These are phyloP conservation scores for Cheiracanthium punctorium DNA, from an alignment of 2,888 invertebrate species.

Conservation along the genomic window DNA sequence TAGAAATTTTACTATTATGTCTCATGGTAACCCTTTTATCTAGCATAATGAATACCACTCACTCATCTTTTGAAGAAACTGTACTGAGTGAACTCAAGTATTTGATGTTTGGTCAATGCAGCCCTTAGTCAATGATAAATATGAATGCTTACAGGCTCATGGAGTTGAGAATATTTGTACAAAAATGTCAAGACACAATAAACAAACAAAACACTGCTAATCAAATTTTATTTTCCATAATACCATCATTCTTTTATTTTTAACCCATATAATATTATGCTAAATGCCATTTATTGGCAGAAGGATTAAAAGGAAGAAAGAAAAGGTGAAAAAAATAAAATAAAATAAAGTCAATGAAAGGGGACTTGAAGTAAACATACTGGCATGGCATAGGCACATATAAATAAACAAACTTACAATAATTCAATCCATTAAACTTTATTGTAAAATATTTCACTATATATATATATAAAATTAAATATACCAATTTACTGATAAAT, in stretches of 20 bases:
- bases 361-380: constrained; percentile 38
- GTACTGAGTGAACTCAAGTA: too few relatives aligned
- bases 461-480: constrained; percentile 21
- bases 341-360: too few relatives aligned
- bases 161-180: too few relatives aligned
- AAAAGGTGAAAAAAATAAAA: constrained; percentile 25
- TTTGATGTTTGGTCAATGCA: too few relatives aligned
- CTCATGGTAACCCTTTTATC: too few relatives aligned
- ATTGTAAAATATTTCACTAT: constrained; percentile 47
- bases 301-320: constrained; percentile 19
- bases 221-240: constrained; percentile 70
- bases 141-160: too few relatives aligned
- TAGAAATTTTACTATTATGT: too few relatives aligned
- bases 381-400: constrained; percentile 68
- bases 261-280: constrained; percentile 65
- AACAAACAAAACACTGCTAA: constrained; percentile 64
- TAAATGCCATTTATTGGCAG: constrained; percentile 62
- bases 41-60: too few relatives aligned
- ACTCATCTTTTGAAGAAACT: too few relatives aligned
- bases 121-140: too few relatives aligned
- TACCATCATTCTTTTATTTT: constrained; percentile 66
- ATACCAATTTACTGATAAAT: neutral
- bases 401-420: constrained; percentile 16
- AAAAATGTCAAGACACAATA: neutral
- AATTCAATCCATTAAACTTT: constrained; percentile 27